Conservation (phyloP, 2,888 invertebrate genomes). For the Parelbella ahira region DNA sequence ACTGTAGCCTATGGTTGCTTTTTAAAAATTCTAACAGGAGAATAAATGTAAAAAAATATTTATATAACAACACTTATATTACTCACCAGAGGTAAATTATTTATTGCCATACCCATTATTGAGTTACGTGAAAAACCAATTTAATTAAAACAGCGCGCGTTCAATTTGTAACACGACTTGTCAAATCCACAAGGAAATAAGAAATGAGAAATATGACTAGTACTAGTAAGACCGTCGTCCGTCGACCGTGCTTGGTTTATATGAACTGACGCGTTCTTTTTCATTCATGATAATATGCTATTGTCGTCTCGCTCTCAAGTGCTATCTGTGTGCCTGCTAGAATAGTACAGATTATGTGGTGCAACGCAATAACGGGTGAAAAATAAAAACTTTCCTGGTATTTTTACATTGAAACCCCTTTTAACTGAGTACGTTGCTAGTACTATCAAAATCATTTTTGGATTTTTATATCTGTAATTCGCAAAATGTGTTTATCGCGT, state of each 20-base stretch:
- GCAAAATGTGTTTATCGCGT: slow-evolving; percentile 35
- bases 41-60: slow-evolving; percentile 34
- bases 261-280: slow-evolving; percentile 55
- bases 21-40: slow-evolving; percentile 63
- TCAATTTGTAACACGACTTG: slow-evolving; percentile 58
- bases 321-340: slow-evolving; percentile 32
- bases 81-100: slow-evolving; percentile 70
- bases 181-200: slow-evolving; percentile 48
- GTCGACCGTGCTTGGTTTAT: slow-evolving; percentile 43
- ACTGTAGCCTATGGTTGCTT: slow-evolving; percentile 55
- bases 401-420: slow-evolving; percentile 5
- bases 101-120: slow-evolving; percentile 72
- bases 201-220: slow-evolving; percentile 64
- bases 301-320: slow-evolving; percentile 56
- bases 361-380: slow-evolving; percentile 7
- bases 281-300: slow-evolving; percentile 69
- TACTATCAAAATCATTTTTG: slow-evolving; percentile 6
- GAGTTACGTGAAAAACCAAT: slow-evolving; percentile 36
- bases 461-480: neutral
- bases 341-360: slow-evolving; percentile 31
- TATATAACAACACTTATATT: slow-evolving; percentile 27
- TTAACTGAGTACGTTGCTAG: neutral
- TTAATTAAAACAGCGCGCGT: slow-evolving; percentile 40
- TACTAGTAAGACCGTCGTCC: slow-evolving; percentile 41
- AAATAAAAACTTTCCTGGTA: slow-evolving; percentile 2